Base-by-base conservation (phyloP, 1,140 invertebrate genomes). In the Penaeus japonicus region DNA sequence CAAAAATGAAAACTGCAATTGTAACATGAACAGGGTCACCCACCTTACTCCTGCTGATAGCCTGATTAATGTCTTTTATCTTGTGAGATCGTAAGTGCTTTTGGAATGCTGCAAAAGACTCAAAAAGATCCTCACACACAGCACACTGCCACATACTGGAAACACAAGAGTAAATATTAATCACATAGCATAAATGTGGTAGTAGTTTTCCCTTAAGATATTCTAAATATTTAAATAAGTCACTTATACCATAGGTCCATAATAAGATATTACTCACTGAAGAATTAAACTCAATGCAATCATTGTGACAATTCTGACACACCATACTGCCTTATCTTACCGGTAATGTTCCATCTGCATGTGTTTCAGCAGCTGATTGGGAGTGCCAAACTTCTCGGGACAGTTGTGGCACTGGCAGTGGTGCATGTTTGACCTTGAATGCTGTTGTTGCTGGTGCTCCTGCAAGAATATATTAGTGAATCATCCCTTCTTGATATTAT, bases 31-130 rank as follows among this genome's bases (percentile, higher is more conserved):
- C 1, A 62, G n/a, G 10, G n/a, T 4, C 24, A 22, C 59, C 27
- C 77, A 88, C 87, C 87, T 88, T 88, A 53, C n/a, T 82, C 59
- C 53, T 87, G 3, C 20, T 81, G 2, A 88, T 73, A 79, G 87
- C 80, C 30, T 59, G 54, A 39, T 88, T 88, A 53, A 88, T 77
- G 12, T 53, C 54, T 35, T 83, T 35, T 12, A 88, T 88, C n/a
- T 53, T 59, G 53, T 88, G 87, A 57, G 65, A 39, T 18, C 54
- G 62, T 7, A 88, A 24, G 39, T 88, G 87, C 22, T 53, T 84
- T 35, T 77, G 80, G 80, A 88, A 88, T 83, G 62, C 47, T 24
- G 59, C 53, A 18, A 81, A 39, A 27, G 54, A 77, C 27, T 75
- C 32, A 47, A 62, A 75, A 15, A 59, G 57, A 24, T 62, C 32